Evolutionary conservation across 2,888 invertebrate genomes (phyloP), one percentile per base, ranked within the genome.

Genomic region (Desoria tigrina): DNA sequence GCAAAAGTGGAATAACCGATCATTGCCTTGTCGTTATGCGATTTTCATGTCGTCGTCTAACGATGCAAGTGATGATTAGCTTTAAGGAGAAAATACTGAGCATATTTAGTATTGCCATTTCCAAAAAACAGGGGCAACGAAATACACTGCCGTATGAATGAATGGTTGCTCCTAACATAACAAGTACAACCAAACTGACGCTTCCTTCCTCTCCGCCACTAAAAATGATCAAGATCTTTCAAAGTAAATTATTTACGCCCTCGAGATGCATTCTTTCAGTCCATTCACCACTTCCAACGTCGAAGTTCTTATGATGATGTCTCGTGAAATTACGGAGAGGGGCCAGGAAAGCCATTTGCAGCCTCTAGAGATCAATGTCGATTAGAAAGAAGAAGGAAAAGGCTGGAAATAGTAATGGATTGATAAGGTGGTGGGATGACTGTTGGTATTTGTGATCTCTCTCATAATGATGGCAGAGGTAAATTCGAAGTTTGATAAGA

Each of bases 361-460:
- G n/a, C 45, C 32, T 56, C 45, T 61, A 54, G 51, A 23, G 51
- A 23, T 24, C 54, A 28, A 37, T 32, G 49, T 59, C 45, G 49
- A 59, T 42, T 18, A 42, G 24, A 23, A 61, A 42, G 42, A n/a
- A 53, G 11, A 42, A 42, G 56, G 23, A 37, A 39, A 21, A 18
- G 57, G 24, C 58, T 58, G 60, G 61, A 61, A 54, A 61, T 66
- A 61, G 21, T 45, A 45, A 45, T 45, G 60, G 63, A 62, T 67
- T 66, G 66, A 62, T 60, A 63, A 67, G 63, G 45, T 45, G 45
- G 21, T 58, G 63, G 66, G 63, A 63, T 63, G 67, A 67, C 60
- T 67, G 67, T 67, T 67, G 63, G 63, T 67, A 67, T 67, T 67
- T 21, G 39, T 26, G 62, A 62, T 28, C 11, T 54, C 7, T 42